Evolutionary conservation across 2,113 vertebrate genomes (phyloP).

Genomic region (Scartelaos histophorus): DNA sequence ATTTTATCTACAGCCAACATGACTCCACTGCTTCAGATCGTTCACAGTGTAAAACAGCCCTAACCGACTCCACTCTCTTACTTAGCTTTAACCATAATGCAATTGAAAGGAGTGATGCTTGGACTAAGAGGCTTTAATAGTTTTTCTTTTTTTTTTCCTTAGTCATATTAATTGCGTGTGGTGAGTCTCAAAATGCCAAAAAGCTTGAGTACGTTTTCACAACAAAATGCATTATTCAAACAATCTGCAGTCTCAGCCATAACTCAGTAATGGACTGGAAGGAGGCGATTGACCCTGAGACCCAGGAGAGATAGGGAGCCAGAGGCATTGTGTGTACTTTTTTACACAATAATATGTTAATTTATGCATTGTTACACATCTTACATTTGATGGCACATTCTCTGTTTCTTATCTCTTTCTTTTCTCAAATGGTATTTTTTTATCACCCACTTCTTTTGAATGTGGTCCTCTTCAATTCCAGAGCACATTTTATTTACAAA

Average conservation of each 20-base stretch:
- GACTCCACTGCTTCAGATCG: conserved; percentile 12
- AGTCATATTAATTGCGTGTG: not conserved
- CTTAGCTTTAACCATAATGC: conserved; percentile 4
- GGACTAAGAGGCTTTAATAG: not conserved
- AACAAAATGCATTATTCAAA: conserved; percentile 44
- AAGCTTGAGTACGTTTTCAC: conserved; percentile 30
- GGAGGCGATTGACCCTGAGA: conserved; percentile 33
- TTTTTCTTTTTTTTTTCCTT: not conserved
- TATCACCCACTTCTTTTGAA: not conserved
- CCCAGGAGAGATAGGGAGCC: not conserved
- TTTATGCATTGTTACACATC: conserved; percentile 26
- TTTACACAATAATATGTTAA: conserved; percentile 30
- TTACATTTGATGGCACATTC: not conserved
- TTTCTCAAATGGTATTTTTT: not conserved
- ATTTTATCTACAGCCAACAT: conserved; percentile 47
- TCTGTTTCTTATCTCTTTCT: not conserved
- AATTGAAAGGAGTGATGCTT: conserved; percentile 4
- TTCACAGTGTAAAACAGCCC: conserved; percentile 12
- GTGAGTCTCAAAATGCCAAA: conserved; percentile 9
- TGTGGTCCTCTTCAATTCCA: not conserved
- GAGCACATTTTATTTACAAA: not conserved
- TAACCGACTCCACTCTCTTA: conserved; percentile 1
- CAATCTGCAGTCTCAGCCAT: conserved; percentile 24
- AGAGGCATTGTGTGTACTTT: conserved; percentile 18
- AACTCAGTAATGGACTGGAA: conserved; percentile 44